Evolutionary conservation across 2,113 vertebrate genomes (phyloP), one percentile per base, ranked within the genome.

Genomic region (Phycodurus eques): DNA sequence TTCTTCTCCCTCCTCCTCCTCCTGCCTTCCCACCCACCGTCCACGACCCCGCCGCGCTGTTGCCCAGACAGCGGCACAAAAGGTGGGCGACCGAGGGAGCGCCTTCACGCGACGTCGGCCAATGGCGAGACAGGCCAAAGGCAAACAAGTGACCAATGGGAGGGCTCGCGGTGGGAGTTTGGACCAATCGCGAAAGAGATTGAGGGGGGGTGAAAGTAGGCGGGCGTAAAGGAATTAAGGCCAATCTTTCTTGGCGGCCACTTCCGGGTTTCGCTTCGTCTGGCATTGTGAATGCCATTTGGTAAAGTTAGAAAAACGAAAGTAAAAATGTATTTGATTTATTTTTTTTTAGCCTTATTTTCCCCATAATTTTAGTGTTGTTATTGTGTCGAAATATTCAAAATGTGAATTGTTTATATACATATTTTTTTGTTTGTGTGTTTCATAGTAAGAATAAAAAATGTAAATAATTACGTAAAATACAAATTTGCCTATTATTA

Each of bases 21-120:
- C 83, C 85, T 78, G 79, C 89, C 80, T 3, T 0, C 6, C 35
- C 35, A 6, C 82, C 74, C 77, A 59, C 82, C 80, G 61, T 73
- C 39, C 57, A 78, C 35, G 71, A 81, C 73, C 75, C 87, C 27
- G 22, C 56, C 22, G 85, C 59, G 72, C 85, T 87, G 80, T 80
- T 87, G 80, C 67, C 79, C 83, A 88, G 80, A 82, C 80, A 84
- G 84, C 86, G 42, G 78, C 80, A 84, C 77, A 76, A 84, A 84
- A 81, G 81, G 31, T 35, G 11, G 76, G 63, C 54, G 14, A 43
- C 49, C 27, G 78, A 81, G 7, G 33, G 76, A 67, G 76, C 70
- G 72, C 65, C 66, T 71, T 49, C 10, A 33, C 44, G 7, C 62
- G 49, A 66, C 44, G 1, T 71, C 2, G 53, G 53, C 92, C 91